phyloP scores from a whole-genome alignment of 1,140 invertebrate genomes.

The Drosophila melanogaster region DNA sequence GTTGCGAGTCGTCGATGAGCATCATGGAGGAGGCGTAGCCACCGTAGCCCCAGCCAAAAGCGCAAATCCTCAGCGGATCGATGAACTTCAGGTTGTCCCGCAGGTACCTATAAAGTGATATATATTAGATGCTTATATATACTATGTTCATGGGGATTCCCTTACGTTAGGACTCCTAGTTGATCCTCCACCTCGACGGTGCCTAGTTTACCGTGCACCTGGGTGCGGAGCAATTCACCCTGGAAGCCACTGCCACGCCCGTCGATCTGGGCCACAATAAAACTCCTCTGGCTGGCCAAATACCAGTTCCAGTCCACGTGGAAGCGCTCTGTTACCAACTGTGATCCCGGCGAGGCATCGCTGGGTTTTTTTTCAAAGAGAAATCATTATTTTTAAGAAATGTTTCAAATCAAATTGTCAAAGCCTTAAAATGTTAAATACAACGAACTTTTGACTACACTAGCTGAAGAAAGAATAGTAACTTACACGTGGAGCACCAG shows the following conservation, averaged over 20 bases:
- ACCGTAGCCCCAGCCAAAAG: constrained; percentile 90
- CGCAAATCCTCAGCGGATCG: constrained; percentile 89
- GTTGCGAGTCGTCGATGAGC: constrained; percentile 89
- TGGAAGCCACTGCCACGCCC: constrained; percentile 91
- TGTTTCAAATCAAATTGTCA: too few relatives aligned
- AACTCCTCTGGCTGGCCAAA: constrained; percentile 89
- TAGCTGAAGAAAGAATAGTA: neutral
- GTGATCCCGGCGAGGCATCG: constrained; percentile 90
- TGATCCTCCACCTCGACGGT: constrained; percentile 93
- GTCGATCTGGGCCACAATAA: constrained; percentile 92
- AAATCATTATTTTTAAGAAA: neutral
- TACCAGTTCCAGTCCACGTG: constrained; percentile 91
- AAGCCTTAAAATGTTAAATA: too few relatives aligned
- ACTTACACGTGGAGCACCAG: constrained; percentile 93
- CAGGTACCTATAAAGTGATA: constrained; percentile 86
- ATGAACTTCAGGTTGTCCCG: constrained; percentile 90
- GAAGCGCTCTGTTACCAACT: constrained; percentile 91
- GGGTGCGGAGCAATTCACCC: constrained; percentile 90
- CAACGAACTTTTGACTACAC: too few relatives aligned
- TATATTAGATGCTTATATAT: neutral
- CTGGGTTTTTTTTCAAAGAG: constrained; percentile 71
- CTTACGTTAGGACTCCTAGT: constrained; percentile 91
- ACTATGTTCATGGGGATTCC: neutral
- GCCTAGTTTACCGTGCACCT: constrained; percentile 89
- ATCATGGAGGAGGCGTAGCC: constrained; percentile 90